Percentiles rank a stretch among this genome's conserved stretches.
Evolutionary conservation across 1,140 invertebrate species (phyloP).

Genomic region (Papilio aristodemus): DNA sequence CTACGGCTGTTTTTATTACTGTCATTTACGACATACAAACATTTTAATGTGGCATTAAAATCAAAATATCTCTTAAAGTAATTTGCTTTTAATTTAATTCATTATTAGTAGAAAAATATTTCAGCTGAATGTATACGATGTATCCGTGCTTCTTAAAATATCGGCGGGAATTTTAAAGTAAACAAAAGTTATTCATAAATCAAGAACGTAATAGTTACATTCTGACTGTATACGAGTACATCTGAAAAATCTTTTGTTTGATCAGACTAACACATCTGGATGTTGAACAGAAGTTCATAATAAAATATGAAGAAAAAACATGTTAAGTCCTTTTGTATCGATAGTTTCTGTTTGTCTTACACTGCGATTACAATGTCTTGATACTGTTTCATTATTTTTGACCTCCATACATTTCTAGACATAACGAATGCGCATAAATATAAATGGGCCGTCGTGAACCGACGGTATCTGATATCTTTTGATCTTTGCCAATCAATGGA

Average conservation of each 20-base stretch:
- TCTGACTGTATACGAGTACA: slow-evolving; percentile 68
- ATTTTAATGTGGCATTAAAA: neutral
- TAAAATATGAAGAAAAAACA: slow-evolving; percentile 80
- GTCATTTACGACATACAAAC: neutral
- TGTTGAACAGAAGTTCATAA: slow-evolving; percentile 79
- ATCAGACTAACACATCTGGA: slow-evolving; percentile 78
- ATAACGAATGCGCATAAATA: slow-evolving; percentile 36
- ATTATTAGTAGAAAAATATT: slow-evolving; percentile 36
- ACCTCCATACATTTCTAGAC: slow-evolving; percentile 12
- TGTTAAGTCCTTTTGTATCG: slow-evolving; percentile 79
- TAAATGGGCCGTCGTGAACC: slow-evolving; percentile 40
- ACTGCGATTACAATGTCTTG: slow-evolving; percentile 54
- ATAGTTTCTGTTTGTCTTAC: slow-evolving; percentile 65
- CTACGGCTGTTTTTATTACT: no score
- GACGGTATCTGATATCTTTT: slow-evolving; percentile 40
- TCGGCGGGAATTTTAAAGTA: slow-evolving; percentile 66
- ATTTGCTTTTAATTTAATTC: slow-evolving; percentile 29
- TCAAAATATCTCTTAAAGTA: slow-evolving; percentile 9
- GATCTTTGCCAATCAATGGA: slow-evolving; percentile 57
- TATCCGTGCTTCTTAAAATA: slow-evolving; percentile 55
- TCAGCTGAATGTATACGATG: slow-evolving; percentile 34
- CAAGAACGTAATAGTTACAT: slow-evolving; percentile 71
- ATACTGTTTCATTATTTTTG: slow-evolving; percentile 52
- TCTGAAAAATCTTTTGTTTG: slow-evolving; percentile 79
- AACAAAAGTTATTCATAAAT: slow-evolving; percentile 74